phyloP scores from a whole-genome alignment of 1,140 invertebrate genomes.

The Lordiphosa collinella region DNA sequence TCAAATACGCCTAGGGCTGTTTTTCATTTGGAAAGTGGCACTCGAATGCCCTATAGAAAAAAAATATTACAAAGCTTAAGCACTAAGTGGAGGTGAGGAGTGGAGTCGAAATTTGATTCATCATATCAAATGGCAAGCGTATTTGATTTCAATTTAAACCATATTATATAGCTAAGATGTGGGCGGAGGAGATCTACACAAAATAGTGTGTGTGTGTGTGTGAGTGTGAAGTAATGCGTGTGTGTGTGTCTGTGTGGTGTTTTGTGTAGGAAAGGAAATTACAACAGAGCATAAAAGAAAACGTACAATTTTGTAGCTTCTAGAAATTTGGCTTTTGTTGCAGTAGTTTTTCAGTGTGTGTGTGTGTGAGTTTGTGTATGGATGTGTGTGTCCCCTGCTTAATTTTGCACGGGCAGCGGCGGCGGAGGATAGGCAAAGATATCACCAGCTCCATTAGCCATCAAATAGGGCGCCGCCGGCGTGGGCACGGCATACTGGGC shows the following conservation, averaged over 20 bases:
- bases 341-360: constrained; percentile 6
- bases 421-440: constrained; percentile 72
- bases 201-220: constrained; percentile 27
- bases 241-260: constrained; percentile 18
- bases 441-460: constrained; percentile 40
- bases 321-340: constrained; percentile 33
- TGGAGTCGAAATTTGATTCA: constrained; percentile 14
- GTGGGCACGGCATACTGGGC: constrained; percentile 49
- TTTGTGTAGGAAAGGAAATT: constrained; percentile 43
- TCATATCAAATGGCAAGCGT: constrained; percentile 60
- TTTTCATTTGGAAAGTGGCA: constrained; percentile 31
- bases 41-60: constrained; percentile 40
- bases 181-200: constrained; percentile 70
- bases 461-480: constrained; percentile 67
- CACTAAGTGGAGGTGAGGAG: constrained; percentile 29
- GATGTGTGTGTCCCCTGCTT: constrained; percentile 10
- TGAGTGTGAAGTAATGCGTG: constrained; percentile 24
- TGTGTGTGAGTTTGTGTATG: constrained; percentile 7
- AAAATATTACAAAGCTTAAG: constrained; percentile 45
- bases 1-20: constrained; percentile 60
- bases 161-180: constrained; percentile 67
- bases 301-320: constrained; percentile 48
- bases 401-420: constrained; percentile 76
- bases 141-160: constrained; percentile 74
- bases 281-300: constrained; percentile 37